Conservation (phyloP, 2,113 vertebrate genomes). For the Pogonocichla stellata region DNA sequence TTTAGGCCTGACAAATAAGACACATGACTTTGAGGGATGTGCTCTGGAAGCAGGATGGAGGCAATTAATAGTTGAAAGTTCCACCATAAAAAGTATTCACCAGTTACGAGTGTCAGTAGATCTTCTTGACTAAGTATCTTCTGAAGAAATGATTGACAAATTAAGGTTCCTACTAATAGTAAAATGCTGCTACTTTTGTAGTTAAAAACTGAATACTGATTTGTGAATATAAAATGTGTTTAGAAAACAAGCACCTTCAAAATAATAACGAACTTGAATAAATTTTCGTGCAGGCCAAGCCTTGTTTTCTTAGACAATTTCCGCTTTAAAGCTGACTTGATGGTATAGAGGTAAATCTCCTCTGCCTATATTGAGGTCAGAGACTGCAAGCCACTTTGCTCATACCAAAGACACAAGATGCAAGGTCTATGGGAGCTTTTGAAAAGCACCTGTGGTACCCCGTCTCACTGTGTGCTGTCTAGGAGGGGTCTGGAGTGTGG, state of each 20-base stretch:
- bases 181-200: not conserved
- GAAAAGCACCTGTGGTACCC: not conserved
- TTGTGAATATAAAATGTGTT: not conserved
- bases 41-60: not conserved
- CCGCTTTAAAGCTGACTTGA: not conserved
- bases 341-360: not conserved
- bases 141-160: not conserved
- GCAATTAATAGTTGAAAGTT: not conserved
- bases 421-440: not conserved
- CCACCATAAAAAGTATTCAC: not conserved
- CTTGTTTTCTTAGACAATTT: not conserved
- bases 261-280: not conserved
- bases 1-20: not conserved
- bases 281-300: not conserved
- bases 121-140: not conserved
- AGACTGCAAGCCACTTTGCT: not conserved
- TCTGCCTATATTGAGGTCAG: not conserved
- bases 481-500: not conserved
- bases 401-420: not conserved
- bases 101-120: not conserved
- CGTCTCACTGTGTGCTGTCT: not conserved
- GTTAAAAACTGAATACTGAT: not conserved
- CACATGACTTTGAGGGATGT: not conserved
- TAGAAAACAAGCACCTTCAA: not conserved
- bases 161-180: not conserved